A percentile compares a stretch with the other conserved stretches of the same genome.
These are phyloP conservation scores for Tetragonisca angustula DNA, from an alignment of 2,888 invertebrate species.

Conservation along the genomic window DNA sequence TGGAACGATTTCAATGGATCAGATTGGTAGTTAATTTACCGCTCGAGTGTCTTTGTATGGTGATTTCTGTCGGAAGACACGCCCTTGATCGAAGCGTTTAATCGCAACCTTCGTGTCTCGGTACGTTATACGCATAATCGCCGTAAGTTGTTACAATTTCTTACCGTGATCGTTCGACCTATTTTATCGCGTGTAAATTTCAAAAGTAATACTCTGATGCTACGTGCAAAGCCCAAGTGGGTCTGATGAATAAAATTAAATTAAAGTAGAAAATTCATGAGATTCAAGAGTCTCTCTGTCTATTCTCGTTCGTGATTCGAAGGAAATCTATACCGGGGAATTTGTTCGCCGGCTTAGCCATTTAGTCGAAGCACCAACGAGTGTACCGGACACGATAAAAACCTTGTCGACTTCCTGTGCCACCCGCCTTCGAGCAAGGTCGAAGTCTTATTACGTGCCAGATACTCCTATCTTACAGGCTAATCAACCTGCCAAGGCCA, in stretches of 20 bases:
- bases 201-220: background rate
- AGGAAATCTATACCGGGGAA: constrained; percentile 14
- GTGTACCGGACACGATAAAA: constrained; percentile 76
- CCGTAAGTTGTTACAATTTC: too few relatives aligned
- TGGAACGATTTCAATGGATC: background rate
- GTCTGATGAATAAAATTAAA: background rate
- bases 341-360: constrained; percentile 54
- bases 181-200: background rate
- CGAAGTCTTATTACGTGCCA: constrained; percentile 75
- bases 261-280: background rate
- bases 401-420: constrained; percentile 83
- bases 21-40: background rate
- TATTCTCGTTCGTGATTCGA: constrained; percentile 14
- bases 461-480: constrained; percentile 73
- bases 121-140: background rate
- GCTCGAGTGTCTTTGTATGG: background rate
- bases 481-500: constrained; percentile 75
- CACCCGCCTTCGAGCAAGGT: constrained; percentile 81
- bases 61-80: background rate
- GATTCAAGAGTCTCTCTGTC: background rate
- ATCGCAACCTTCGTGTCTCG: constrained; percentile 6
- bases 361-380: constrained; percentile 60
- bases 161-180: background rate
- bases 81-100: background rate
- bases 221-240: background rate